Base-by-base conservation (phyloP, 2,797 vertebrate genomes). In the Agapornis canus region DNA sequence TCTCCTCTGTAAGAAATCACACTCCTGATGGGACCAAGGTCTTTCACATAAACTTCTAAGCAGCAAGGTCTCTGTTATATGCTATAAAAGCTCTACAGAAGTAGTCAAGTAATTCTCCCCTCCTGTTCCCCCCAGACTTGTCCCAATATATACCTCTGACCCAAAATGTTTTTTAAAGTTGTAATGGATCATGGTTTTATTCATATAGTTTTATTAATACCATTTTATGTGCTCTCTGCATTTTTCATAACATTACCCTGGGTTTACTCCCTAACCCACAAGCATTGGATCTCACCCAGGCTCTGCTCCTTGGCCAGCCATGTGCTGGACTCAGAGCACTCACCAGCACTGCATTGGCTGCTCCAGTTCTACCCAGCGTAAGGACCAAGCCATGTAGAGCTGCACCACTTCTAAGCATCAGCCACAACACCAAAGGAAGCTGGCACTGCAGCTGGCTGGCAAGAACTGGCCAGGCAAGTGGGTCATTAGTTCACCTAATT, bases 271-370 rank as follows among this genome's bases (percentile, higher is more conserved):
- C 56, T 57, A 35, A 57, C 56, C 56, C 6, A 11, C 56, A 57
- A 57, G 32, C 32, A 22, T 32, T 25, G 32, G 32, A 35, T 35
- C 32, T 20, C 63, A 5, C n/a, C 22, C 48, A 2, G 0, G 60
- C 61, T 64, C 49, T 70, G 47, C 40, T 57, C 57, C 39, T 26
- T 6, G 6, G 13, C n/a, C 66, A 69, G 52, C 65, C 54, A 27
- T 0, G 4, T 5, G 5, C 57, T 3, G 18, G 27, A 39, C n/a
- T 43, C 43, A 13, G 1, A 2, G 40, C 63, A 14, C 40, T 22
- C 42, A 14, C 13, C 1, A 4, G 51, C 57, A 20, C 39, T 2
- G 43, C 0, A 0, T n/a, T 3, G 3, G 45, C 60, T 18, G 21
- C 80, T 52, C 29, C 18, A 0, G 5, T 52, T 13, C 54, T 5